Percentiles rank a stretch among this genome's conserved stretches.
phyloP scores from a whole-genome alignment of 2,888 invertebrate genomes.

The Masnerella sp. region DNA sequence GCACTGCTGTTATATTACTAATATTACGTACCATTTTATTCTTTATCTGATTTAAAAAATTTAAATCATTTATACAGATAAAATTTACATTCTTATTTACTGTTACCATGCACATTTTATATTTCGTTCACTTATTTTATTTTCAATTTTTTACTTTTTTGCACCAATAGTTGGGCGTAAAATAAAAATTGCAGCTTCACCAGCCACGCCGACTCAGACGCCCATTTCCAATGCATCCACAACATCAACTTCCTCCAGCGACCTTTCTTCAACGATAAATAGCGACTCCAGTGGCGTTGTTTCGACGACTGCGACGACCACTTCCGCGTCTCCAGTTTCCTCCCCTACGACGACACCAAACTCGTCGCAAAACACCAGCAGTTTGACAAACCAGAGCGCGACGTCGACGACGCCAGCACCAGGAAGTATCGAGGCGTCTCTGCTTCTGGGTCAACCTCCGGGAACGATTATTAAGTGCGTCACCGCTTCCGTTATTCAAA shows the following conservation, averaged over 20 bases:
- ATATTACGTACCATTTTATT: too few species aligned
- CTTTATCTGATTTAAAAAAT: too few species aligned
- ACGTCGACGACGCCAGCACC: slow-evolving; percentile 69
- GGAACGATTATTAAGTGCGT: slow-evolving; percentile 93
- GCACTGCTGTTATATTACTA: too few species aligned
- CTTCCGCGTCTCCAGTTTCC: slow-evolving; percentile 61
- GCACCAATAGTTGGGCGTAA: slow-evolving; percentile 47
- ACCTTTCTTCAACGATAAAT: slow-evolving; percentile 45
- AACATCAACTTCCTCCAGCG: slow-evolving; percentile 58
- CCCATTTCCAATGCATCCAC: slow-evolving; percentile 57
- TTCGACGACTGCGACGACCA: slow-evolving; percentile 57
- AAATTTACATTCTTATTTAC: too few species aligned
- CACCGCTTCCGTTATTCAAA: slow-evolving; percentile 92
- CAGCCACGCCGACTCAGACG: slow-evolving; percentile 46
- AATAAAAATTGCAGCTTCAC: slow-evolving; percentile 48
- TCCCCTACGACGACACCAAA: slow-evolving; percentile 60
- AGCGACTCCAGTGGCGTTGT: slow-evolving; percentile 26
- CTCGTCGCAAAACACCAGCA: slow-evolving; percentile 39
- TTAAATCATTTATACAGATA: too few species aligned
- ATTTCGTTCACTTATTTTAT: slow-evolving; percentile 18
- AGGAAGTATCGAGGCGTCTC: slow-evolving; percentile 83
- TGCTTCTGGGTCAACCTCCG: slow-evolving; percentile 88
- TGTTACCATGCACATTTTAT: too few species aligned
- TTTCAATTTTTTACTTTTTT: slow-evolving; percentile 23
- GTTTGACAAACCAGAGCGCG: slow-evolving; percentile 26